A percentile compares a stretch with the other conserved stretches of the same genome.
Conservation (phyloP, 1,140 invertebrate species). For the Lanistes nyassanus region DNA sequence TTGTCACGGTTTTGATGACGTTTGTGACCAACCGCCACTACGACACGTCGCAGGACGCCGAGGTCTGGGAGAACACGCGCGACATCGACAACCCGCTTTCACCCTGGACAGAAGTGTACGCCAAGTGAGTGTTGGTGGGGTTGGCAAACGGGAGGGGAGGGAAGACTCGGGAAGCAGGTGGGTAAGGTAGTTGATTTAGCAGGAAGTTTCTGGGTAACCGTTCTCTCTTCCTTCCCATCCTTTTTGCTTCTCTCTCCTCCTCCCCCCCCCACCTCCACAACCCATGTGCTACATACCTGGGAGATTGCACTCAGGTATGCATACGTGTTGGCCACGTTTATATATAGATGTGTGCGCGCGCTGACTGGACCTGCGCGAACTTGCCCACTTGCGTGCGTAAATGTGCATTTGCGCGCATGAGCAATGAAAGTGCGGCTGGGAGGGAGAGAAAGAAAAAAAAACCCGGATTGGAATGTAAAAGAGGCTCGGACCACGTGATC, state of each 20-base stretch:
- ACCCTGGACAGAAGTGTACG: constrained; percentile 67
- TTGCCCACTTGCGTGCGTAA: no score
- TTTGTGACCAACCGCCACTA: constrained; percentile 47
- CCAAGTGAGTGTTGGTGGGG: constrained; percentile 50
- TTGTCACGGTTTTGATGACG: constrained; percentile 59
- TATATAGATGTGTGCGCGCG: no score
- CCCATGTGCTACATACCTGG: no score
- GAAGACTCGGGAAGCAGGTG: background rate
- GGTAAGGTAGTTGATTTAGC: background rate
- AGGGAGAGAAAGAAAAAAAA: no score
- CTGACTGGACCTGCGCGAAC: no score
- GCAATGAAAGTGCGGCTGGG: no score
- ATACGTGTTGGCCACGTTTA: no score
- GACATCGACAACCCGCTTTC: constrained; percentile 68
- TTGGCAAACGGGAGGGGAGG: background rate
- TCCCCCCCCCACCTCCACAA: no score
- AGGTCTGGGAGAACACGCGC: constrained; percentile 67
- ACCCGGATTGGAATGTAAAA: no score
- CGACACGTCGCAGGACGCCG: constrained; percentile 23
- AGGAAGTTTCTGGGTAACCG: background rate
- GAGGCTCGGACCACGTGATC: no score
- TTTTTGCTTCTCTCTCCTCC: background rate
- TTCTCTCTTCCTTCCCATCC: background rate
- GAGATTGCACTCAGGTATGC: no score
- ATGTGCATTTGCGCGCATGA: no score